Percentiles rank a stretch among this genome's conserved stretches.
Conservation (phyloP, 53 echinoderm and acorn worm genomes). For the Pentamera pediparva region DNA sequence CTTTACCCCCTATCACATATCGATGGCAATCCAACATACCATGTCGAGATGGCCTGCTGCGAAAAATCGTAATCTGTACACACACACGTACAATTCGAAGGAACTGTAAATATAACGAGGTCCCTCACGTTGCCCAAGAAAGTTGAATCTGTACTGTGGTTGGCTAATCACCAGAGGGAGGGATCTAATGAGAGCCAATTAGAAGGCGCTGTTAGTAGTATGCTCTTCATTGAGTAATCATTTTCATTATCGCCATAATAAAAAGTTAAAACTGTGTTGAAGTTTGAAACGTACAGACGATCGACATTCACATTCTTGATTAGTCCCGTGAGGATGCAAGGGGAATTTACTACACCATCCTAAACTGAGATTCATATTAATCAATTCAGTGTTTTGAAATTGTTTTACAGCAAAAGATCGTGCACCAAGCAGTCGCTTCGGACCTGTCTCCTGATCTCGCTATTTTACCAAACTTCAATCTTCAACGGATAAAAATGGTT, state of each 20-base stretch:
- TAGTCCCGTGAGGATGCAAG: neutral
- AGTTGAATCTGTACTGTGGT: neutral
- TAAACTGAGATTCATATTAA: no score
- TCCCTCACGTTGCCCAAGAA: neutral
- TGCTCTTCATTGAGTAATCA: neutral
- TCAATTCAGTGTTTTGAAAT: no score
- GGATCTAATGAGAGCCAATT: constrained; percentile 1
- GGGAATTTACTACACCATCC: neutral
- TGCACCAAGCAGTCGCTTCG: no score
- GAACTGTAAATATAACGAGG: neutral
- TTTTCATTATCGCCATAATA: neutral
- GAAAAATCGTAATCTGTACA: no score
- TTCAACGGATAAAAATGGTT: no score
- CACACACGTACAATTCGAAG: no score
- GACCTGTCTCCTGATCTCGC: no score
- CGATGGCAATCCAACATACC: no score
- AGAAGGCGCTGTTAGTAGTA: neutral
- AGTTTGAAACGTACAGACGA: neutral
- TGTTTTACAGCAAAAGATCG: no score
- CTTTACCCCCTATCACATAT: no score
- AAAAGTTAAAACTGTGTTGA: neutral
- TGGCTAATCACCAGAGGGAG: neutral
- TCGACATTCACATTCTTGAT: neutral
- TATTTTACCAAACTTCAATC: no score
- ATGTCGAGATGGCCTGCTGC: no score